Base-by-base conservation (phyloP, 2,888 invertebrate genomes). In the Sicus ferrugineus region DNA sequence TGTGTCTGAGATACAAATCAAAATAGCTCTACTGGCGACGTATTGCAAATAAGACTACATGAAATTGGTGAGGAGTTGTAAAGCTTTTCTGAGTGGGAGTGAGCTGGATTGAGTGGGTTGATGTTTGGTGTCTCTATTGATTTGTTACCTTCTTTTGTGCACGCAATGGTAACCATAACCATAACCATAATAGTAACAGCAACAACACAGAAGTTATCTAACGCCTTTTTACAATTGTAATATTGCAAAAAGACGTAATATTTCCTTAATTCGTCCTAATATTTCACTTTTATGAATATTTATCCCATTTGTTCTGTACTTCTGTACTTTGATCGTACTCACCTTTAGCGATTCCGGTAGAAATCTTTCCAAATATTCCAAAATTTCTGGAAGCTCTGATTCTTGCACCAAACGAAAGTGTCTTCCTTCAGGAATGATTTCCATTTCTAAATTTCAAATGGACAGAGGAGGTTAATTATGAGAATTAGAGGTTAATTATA, bases 321-420 rank as follows among this genome's bases (percentile, higher is more conserved):
- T 46, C 42, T 34, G 0, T 23, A 30, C 30, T 28, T 19, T 50
- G 16, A 19, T 19, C 30, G 4, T 52, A 75, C 76, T 74, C 89
- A 94, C 94, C 91, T 94, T 94, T 81, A 94, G 88, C 82, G 94
- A 93, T 87, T 93, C 92, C 83, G 94, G 94, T 87, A 94, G 89
- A 88, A 91, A 92, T 87, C 90, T 89, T 84, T 90, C 90, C 84
- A 94, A 89, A 84, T 91, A 88, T 85, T 92, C 90, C 86, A 93
- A 89, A 85, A 94, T 90, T 85, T 91, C 90, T 83, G 93, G 91
- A 87, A 94, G 90, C 89, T 94, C 93, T 86, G 92, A 91, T 89
- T 92, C 91, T 87, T 90, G 88, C 86, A 93, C 91, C 89, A 94
- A 90, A 90, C 93, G 92, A 88, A 94, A 94, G 89, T 93, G 91